Conservation (phyloP, 2,888 invertebrate genomes). For the Monoplex corrugatus region DNA sequence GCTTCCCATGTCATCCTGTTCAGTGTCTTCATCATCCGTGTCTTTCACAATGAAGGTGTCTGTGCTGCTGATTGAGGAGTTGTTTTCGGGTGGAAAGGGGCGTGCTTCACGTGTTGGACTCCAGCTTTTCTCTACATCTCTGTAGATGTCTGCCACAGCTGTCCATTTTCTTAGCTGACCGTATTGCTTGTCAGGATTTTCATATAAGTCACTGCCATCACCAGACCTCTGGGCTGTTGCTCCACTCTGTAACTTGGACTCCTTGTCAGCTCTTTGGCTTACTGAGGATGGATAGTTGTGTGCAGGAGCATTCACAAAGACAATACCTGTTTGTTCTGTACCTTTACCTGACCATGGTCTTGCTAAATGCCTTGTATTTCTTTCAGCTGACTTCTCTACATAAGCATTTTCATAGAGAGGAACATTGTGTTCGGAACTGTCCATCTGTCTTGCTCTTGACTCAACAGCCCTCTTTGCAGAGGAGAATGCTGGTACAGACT, state of each 20-base stretch:
- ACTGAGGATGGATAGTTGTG: neutral
- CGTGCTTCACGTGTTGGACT: conserved; percentile 19
- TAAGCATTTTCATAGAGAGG: neutral
- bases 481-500: conserved; percentile 25
- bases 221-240: neutral
- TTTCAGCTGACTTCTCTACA: neutral
- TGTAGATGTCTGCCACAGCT: conserved; percentile 50
- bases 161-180: conserved; percentile 59
- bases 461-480: neutral
- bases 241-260: neutral
- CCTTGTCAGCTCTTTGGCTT: neutral
- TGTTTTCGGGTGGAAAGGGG: conserved; percentile 34
- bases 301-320: neutral
- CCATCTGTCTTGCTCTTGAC: neutral
- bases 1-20: neutral
- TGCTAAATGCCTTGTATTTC: neutral
- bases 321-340: neutral
- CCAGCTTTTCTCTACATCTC: conserved; percentile 46
- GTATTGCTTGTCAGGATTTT: conserved; percentile 38
- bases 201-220: neutral
- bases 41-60: conserved; percentile 75
- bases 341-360: too few relatives aligned
- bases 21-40: conserved; percentile 67
- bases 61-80: conserved; percentile 68
- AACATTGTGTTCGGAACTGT: neutral